Evolutionary conservation across 2,113 vertebrate genomes (phyloP).

Genomic region (Uropsilus gracilis): DNA sequence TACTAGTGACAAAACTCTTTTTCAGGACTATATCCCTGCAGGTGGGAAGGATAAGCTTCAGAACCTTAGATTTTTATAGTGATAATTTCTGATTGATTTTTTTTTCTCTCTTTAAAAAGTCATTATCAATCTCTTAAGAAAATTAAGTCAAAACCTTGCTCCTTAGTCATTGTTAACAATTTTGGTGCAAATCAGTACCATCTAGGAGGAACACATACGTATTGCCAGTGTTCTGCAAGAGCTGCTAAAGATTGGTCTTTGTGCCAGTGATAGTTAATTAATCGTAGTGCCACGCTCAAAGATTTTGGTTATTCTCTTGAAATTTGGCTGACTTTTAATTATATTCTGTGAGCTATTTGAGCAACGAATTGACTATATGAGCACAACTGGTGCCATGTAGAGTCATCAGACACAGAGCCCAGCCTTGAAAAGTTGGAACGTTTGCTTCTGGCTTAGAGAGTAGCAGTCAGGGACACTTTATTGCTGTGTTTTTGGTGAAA

Average conservation of each 20-base stretch:
- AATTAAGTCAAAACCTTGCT: not conserved
- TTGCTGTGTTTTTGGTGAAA: not conserved
- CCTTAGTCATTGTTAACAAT: not conserved
- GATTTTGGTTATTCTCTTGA: constrained; percentile 19
- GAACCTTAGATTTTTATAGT: constrained; percentile 20
- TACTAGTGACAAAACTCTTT: not conserved
- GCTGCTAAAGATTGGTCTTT: not conserved
- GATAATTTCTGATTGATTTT: not conserved
- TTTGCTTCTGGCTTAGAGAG: not conserved
- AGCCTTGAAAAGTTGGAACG: not conserved
- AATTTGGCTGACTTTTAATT: constrained; percentile 40
- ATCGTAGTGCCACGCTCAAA: not conserved
- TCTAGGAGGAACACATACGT: not conserved
- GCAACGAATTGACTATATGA: not conserved
- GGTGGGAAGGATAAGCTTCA: not conserved
- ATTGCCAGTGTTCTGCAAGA: not conserved
- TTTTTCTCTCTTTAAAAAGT: not conserved
- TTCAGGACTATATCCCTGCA: not conserved
- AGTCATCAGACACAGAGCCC: not conserved
- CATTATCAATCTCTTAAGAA: constrained; percentile 13
- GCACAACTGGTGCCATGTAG: not conserved
- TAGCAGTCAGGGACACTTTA: not conserved
- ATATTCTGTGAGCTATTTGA: not conserved
- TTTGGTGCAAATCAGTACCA: constrained; percentile 13
- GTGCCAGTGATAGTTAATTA: not conserved